Evolutionary conservation across 2,888 invertebrate genomes (phyloP), one percentile per base, ranked within the genome.

Genomic region (Athetis lepigone): DNA sequence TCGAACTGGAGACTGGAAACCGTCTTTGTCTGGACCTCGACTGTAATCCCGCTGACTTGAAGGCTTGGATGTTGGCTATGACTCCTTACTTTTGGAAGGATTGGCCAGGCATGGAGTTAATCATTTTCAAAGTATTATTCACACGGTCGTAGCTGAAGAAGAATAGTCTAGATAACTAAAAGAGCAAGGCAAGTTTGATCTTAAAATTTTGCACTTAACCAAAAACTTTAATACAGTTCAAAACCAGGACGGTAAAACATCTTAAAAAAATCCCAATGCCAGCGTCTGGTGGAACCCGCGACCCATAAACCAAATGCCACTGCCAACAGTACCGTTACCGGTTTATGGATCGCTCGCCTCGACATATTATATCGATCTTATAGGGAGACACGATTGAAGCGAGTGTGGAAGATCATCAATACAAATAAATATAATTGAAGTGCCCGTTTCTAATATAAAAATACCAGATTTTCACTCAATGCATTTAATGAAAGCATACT

Each of bases 251-350:
- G 37, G 23, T 61, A 27, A 54, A 29, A 19, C 45, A 45, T 46
- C 18, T 37, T 42, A 21, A 59, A 58, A 58, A 37, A 61, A 69
- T 70, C 73, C 54, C 61, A 73, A 75, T 68, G 77, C 78, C 76
- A 67, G 75, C 75, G 77, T 63, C 62, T 55, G 81, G 72, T 80
- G 82, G 82, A 83, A 82, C 84, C 83, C 83, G 81, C 87, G 88
- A 89, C 88, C 90, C 83, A 89, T 88, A 88, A 89, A 86, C 84
- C 81, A 85, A 88, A 87, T 84, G 88, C 85, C 87, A 84, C 79
- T 75, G 85, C 80, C 88, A 88, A 88, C 88, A 88, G 88, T 86
- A 86, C 73, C 40, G 55, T 74, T 86, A 91, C 91, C 89, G 90
- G 91, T 91, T 69, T 61, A 47, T 57, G 71, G 63, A 84, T 80